Evolutionary conservation across 2,113 vertebrate species (phyloP).

Genomic region (Zosterops japonicus): DNA sequence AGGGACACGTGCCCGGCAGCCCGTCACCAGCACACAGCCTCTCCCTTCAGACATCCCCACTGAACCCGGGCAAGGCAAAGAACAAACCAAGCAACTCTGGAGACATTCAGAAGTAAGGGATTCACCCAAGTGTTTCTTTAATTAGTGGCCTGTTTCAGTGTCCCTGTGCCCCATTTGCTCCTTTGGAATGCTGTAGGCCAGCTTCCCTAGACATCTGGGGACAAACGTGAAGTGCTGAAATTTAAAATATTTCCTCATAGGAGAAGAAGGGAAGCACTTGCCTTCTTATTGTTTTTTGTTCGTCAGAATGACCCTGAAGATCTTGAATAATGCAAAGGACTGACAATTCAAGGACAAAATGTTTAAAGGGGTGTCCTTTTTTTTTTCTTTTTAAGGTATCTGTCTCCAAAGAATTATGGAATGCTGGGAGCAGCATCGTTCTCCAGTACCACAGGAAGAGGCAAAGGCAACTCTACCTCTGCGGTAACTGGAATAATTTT

Average conservation of each 20-base stretch:
- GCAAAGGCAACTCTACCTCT: neutral
- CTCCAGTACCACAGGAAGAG: neutral
- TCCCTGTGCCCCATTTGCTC: neutral
- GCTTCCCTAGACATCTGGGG: neutral
- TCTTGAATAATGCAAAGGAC: neutral
- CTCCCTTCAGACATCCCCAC: slow-evolving; percentile 9
- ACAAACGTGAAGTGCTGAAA: neutral
- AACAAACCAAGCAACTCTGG: slow-evolving; percentile 71
- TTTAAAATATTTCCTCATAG: neutral
- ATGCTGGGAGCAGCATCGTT: neutral
- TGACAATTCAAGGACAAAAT: neutral
- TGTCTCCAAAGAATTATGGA: slow-evolving; percentile 65
- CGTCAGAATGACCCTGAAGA: neutral
- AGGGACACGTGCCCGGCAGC: neutral
- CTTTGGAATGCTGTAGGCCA: neutral
- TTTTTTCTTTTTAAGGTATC: slow-evolving; percentile 62
- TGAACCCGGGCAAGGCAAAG: slow-evolving; percentile 59
- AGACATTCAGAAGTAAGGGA: slow-evolving; percentile 85
- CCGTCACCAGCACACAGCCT: neutral
- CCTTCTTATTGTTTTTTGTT: neutral
- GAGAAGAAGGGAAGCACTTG: neutral
- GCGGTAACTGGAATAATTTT: slow-evolving; percentile 36
- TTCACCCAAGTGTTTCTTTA: neutral
- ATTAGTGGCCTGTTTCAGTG: neutral
- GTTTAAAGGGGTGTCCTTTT: neutral